phyloP scores from a whole-genome alignment of 2,888 invertebrate species.

The Drosophila niveifrons region DNA sequence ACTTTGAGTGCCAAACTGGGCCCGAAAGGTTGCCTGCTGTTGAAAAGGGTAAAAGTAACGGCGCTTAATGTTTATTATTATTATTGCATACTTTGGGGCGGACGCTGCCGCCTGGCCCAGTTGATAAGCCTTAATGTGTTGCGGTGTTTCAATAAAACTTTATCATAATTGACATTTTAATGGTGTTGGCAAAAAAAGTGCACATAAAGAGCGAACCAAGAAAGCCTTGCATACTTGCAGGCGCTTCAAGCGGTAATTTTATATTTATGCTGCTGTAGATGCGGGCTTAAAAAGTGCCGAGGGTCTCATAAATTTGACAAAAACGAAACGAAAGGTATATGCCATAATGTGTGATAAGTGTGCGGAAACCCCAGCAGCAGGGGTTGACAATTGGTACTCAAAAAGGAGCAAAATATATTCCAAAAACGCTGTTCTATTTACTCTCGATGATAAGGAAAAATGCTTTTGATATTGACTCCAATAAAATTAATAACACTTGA shows the following conservation, averaged over 20 bases:
- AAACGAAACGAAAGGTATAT: constrained; percentile 47
- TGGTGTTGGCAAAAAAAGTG: constrained; percentile 48
- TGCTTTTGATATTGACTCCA: background rate
- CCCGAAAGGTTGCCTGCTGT: constrained; percentile 35
- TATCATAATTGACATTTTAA: constrained; percentile 80
- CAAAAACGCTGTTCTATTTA: background rate
- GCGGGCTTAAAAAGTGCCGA: constrained; percentile 50
- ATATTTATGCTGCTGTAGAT: constrained; percentile 63
- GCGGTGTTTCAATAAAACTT: constrained; percentile 79
- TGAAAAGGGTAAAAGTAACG: constrained; percentile 70
- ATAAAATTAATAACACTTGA: background rate
- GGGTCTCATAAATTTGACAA: constrained; percentile 57
- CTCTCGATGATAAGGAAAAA: background rate
- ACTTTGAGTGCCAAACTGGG: constrained; percentile 8
- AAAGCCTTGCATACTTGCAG: constrained; percentile 34
- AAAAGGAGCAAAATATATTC: background rate
- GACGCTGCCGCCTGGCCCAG: constrained; percentile 41
- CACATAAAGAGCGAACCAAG: constrained; percentile 10
- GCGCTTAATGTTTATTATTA: constrained; percentile 75
- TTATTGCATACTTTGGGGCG: constrained; percentile 66
- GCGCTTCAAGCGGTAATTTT: constrained; percentile 57
- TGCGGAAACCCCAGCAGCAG: background rate
- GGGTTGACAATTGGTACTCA: background rate
- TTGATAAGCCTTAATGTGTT: constrained; percentile 76
- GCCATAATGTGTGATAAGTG: constrained; percentile 60